Percentiles rank a stretch among this genome's conserved stretches.
Evolutionary conservation across 2,113 vertebrate species (phyloP).

Genomic region (Myotis brandtii): DNA sequence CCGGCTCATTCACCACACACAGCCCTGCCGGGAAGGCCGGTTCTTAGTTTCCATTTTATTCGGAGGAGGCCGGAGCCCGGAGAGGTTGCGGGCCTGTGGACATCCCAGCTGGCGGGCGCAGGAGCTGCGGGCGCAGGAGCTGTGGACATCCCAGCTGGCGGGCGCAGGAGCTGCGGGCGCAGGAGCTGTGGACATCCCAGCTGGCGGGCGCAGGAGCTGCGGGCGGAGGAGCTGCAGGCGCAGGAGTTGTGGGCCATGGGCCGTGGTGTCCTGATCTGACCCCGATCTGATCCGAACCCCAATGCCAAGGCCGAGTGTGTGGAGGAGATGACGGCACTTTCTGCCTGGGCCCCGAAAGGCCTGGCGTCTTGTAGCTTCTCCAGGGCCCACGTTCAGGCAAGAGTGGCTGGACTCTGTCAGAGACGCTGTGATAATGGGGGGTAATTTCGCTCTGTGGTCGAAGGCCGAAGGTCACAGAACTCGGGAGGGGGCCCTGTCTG

Average conservation of each 20-base stretch:
- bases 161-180: not conserved
- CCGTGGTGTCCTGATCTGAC: fast-evolving
- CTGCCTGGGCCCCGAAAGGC: no score
- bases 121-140: no score
- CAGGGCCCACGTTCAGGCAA: fast-evolving
- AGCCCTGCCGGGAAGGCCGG: no score
- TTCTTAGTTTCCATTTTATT: not conserved
- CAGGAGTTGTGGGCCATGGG: not conserved
- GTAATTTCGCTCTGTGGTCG: fast-evolving
- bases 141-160: no score
- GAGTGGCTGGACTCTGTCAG: fast-evolving
- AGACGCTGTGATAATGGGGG: fast-evolving
- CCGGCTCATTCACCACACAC: fast-evolving
- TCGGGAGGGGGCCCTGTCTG: not conserved
- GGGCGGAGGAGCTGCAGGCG: no score
- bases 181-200: not conserved
- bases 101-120: no score
- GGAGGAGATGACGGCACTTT: fast-evolving
- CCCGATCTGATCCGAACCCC: no score
- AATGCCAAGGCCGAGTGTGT: fast-evolving
- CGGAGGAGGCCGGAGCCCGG: not conserved
- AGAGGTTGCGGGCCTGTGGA: no score
- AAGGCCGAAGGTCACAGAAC: not conserved
- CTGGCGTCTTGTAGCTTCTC: fast-evolving
- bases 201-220: no score